phyloP scores from a whole-genome alignment of 2,888 invertebrate species.

The Pelosia muscerda region DNA sequence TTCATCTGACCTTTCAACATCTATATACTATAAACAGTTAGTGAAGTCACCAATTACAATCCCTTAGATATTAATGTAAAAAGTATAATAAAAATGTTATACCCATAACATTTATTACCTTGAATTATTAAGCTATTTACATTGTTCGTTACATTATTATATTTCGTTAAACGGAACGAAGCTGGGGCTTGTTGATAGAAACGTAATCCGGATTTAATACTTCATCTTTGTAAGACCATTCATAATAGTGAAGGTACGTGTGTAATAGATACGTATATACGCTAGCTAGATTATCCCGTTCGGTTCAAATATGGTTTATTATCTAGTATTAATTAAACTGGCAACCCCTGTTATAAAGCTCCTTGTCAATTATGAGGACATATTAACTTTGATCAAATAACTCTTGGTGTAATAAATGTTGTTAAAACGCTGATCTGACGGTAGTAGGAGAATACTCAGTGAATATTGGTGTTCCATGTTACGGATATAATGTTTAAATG shows the following conservation, averaged over 20 bases:
- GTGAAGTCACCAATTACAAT: neutral
- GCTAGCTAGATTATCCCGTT: conserved; percentile 24
- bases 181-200: conserved; percentile 31
- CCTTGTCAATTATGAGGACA: conserved; percentile 24
- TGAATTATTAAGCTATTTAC: neutral
- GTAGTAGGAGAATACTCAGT: conserved; percentile 57
- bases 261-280: conserved; percentile 1
- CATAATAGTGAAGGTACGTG: conserved; percentile 28
- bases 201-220: conserved; percentile 50
- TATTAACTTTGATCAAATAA: conserved; percentile 30
- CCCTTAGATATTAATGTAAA: neutral
- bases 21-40: too few relatives aligned
- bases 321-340: conserved; percentile 34
- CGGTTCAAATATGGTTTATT: conserved; percentile 32
- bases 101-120: neutral
- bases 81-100: neutral
- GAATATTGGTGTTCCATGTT: conserved; percentile 59
- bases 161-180: conserved; percentile 17
- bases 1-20: too few relatives aligned
- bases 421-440: conserved; percentile 42
- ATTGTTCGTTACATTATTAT: neutral
- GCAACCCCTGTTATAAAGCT: conserved; percentile 16
- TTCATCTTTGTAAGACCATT: conserved; percentile 35
- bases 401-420: conserved; percentile 22
- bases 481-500: conserved; percentile 58